Evolutionary conservation across 2,113 vertebrate genomes (phyloP), one percentile per base, ranked within the genome.

Genomic region (Oreochromis tanganicae): DNA sequence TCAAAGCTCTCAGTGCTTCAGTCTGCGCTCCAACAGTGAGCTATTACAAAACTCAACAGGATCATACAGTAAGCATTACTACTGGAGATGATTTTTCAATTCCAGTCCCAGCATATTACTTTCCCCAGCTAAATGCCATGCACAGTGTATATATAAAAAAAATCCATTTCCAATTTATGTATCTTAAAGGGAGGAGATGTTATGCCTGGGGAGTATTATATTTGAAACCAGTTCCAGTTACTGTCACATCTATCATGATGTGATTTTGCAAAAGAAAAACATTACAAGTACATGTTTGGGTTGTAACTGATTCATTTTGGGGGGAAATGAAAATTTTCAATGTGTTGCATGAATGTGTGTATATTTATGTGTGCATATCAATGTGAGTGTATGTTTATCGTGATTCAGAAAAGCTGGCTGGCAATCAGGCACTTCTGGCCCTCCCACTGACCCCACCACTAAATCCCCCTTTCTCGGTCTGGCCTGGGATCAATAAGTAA

Each of bases 401-500:
- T 86, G 78, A 87, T 91, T 88, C 91, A 91, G 11, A 91, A 92
- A 86, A 54, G 71, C 55, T 86, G 82, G 54, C 68, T 83, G 19
- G 87, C 89, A 91, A 91, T 91, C 88, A 90, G 41, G 83, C 59
- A 63, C 34, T 52, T 82, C 21, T 80, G 94, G 94, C 94, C 94
- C 96, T 96, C 93, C 96, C 97, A 95, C 93, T 97, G 97, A 97
- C 97, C 96, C 95, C 94, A 87, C 91, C 95, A 96, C 95, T 97
- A 96, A 97, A 97, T 95, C 96, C 95, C 96, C 93, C 88, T 95
- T 78, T 94, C 95, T 95, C 95, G 38, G 68, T 73, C 86, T 92
- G 61, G 83, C 82, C 85, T 52, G 89, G 96, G 97, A 99, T 99
- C 98, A 98, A 99, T 99, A 99, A 99, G 97, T 99, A 98, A 99